These are phyloP conservation scores for Folsomia candida DNA, from an alignment of 2,888 invertebrate genomes.

Conservation along the genomic window DNA sequence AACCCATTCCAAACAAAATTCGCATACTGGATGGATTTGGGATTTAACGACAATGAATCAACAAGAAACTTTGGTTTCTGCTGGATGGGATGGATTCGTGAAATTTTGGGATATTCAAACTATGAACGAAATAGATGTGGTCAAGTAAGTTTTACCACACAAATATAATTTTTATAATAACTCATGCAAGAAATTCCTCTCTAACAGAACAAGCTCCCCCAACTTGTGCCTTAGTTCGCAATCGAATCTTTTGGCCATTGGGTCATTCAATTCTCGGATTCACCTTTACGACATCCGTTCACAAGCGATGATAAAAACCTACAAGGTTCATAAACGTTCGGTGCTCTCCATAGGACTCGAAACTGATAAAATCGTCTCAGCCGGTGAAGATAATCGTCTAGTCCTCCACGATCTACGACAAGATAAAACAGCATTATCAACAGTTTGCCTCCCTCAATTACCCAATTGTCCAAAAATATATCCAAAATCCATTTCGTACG, in stretches of 20 bases:
- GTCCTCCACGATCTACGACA: not conserved
- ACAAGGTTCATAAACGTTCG: conserved; percentile 38
- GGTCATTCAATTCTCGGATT: conserved; percentile 40
- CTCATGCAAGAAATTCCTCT: not conserved
- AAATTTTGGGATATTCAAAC: conserved; percentile 40
- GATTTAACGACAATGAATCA: conserved; percentile 33
- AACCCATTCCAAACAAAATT: conserved; percentile 53
- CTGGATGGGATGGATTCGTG: conserved; percentile 45
- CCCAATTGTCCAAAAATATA: conserved; percentile 15
- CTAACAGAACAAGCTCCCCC: conserved; percentile 1
- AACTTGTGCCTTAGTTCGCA: conserved; percentile 37
- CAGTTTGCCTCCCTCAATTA: not conserved
- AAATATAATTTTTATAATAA: not conserved
- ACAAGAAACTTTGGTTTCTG: conserved; percentile 27
- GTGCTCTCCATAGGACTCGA: conserved; percentile 45
- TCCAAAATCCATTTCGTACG: conserved; percentile 47
- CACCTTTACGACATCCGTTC: conserved; percentile 41
- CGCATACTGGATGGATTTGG: conserved; percentile 67
- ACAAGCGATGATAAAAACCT: conserved; percentile 13
- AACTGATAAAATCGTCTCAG: conserved; percentile 40
- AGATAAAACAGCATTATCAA: not conserved
- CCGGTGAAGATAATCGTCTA: conserved; percentile 45
- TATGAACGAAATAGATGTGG: conserved; percentile 25
- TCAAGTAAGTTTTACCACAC: conserved; percentile 28
- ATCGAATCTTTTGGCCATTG: conserved; percentile 38